Conservation (phyloP, 2,888 invertebrate genomes). For the Drosophila meridiana region DNA sequence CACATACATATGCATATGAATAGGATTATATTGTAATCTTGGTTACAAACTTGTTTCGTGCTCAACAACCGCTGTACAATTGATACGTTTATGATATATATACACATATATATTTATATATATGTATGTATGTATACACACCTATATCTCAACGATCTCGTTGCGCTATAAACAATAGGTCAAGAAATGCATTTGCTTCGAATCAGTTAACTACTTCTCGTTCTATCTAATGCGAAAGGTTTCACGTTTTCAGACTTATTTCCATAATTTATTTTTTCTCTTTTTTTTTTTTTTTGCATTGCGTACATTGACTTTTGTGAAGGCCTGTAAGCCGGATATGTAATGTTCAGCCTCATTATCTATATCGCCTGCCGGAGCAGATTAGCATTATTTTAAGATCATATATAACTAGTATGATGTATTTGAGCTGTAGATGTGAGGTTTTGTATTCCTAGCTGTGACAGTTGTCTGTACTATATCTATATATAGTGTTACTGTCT, state of each 20-base stretch:
- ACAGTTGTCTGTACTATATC: background rate
- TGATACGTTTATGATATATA: slow-evolving; percentile 19
- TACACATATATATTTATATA: background rate
- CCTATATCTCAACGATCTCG: background rate
- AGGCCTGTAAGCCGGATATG: slow-evolving; percentile 4
- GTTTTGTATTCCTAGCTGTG: background rate
- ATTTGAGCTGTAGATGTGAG: background rate
- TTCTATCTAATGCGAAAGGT: slow-evolving; percentile 11
- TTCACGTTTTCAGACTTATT: slow-evolving; percentile 2
- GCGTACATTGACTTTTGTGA: slow-evolving; percentile 14
- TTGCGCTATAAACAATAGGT: slow-evolving; percentile 29
- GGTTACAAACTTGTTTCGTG: slow-evolving; percentile 41
- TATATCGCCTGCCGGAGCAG: slow-evolving; percentile 3
- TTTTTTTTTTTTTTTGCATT: background rate
- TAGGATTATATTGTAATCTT: slow-evolving; percentile 15
- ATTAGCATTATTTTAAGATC: slow-evolving; percentile 5
- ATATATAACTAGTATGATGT: background rate
- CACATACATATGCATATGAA: slow-evolving; percentile 17
- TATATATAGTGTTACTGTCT: background rate
- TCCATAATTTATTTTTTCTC: background rate
- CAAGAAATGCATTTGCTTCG: slow-evolving; percentile 26
- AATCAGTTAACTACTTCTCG: slow-evolving; percentile 13
- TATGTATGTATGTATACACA: too few species aligned
- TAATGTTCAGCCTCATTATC: slow-evolving; percentile 9
- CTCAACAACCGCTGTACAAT: slow-evolving; percentile 17